A percentile compares a stretch with the other conserved stretches of the same genome.
These are phyloP conservation scores for Lepidochitona cinerea DNA, from an alignment of 2,888 invertebrate species.

Conservation along the genomic window DNA sequence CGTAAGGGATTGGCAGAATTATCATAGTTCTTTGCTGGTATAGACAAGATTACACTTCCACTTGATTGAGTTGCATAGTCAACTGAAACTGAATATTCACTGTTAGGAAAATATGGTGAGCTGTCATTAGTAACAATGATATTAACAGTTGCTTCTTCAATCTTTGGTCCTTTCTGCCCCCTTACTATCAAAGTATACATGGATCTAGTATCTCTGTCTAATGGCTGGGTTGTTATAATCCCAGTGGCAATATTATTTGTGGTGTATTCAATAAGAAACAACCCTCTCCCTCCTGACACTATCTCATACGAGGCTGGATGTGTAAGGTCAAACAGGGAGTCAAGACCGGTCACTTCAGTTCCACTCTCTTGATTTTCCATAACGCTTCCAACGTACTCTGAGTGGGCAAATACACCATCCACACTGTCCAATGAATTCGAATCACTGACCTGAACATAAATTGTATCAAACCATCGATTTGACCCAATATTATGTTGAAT, in stretches of 20 bases:
- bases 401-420: neutral
- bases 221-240: constrained; percentile 72
- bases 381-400: constrained; percentile 35
- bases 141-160: constrained; percentile 80
- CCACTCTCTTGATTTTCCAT: constrained; percentile 36
- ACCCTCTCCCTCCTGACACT: no score
- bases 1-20: neutral
- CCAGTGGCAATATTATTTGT: no score
- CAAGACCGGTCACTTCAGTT: constrained; percentile 29
- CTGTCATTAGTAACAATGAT: constrained; percentile 27
- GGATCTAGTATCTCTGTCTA: constrained; percentile 84
- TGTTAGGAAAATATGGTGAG: neutral
- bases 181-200: constrained; percentile 81
- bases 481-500: constrained; percentile 26
- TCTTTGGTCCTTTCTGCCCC: constrained; percentile 47
- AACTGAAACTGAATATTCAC: neutral
- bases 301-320: no score
- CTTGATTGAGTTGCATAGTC: neutral
- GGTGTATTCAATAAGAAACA: no score
- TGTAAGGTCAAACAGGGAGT: no score
- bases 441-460: constrained; percentile 27
- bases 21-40: neutral
- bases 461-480: constrained; percentile 25
- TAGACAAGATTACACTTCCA: neutral
- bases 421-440: neutral